Evolutionary conservation across 2,888 invertebrate genomes (phyloP).

Genomic region (Ligdia adustata): DNA sequence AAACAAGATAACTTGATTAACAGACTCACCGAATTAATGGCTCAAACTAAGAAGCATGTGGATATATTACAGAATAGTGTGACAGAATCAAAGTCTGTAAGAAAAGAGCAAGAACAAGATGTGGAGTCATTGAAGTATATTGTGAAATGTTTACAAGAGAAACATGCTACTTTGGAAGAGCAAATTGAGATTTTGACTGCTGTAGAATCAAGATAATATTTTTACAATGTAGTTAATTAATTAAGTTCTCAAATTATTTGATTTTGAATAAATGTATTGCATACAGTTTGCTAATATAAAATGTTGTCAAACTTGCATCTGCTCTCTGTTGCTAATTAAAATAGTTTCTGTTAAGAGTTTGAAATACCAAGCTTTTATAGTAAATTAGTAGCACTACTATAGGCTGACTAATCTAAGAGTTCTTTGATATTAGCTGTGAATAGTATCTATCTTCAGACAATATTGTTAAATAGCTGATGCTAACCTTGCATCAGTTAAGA

Average conservation of each 20-base stretch:
- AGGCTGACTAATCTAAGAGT: too few species aligned
- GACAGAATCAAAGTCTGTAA: conserved; percentile 51
- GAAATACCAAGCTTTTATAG: too few species aligned
- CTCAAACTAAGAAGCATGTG: conserved; percentile 64
- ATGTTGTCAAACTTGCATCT: too few species aligned
- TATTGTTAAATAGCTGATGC: too few species aligned
- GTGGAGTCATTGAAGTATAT: conserved; percentile 69
- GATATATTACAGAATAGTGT: conserved; percentile 60
- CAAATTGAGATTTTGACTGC: conserved; percentile 75
- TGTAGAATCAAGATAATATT: conserved; percentile 70
- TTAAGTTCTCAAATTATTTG: not conserved
- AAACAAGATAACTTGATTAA: conserved; percentile 69
- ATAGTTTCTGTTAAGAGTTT: too few species aligned
- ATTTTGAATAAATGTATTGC: not conserved
- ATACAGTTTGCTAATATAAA: too few species aligned
- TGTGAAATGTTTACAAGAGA: conserved; percentile 74
- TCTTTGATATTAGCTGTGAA: too few species aligned
- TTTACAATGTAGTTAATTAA: too few species aligned
- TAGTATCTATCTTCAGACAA: too few species aligned
- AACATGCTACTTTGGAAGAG: conserved; percentile 73
- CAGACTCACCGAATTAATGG: conserved; percentile 58
- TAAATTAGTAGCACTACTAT: too few species aligned
- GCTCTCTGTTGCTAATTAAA: too few species aligned
- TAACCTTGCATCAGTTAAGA: too few species aligned
- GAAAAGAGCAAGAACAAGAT: conserved; percentile 60